Evolutionary conservation across 1,140 invertebrate genomes (phyloP).

Genomic region (Caenorhabditis latens): DNA sequence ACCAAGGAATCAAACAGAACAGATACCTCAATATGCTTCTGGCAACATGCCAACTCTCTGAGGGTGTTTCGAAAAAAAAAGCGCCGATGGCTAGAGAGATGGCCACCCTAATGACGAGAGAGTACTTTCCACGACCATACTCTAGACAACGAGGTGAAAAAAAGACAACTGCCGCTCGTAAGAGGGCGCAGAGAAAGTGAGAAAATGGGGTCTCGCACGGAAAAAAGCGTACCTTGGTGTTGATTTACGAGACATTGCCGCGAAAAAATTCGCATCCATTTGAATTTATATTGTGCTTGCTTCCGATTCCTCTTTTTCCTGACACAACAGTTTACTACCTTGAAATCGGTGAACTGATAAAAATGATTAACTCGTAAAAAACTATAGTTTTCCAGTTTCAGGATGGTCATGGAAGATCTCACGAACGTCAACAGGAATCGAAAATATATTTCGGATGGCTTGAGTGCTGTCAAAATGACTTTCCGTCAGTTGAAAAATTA

Average conservation of each 20-base stretch:
- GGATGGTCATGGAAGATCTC: conserved; percentile 28
- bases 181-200: neutral
- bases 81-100: conserved; percentile 8
- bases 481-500: neutral
- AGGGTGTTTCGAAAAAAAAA: conserved; percentile 47
- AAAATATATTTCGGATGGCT: conserved; percentile 31
- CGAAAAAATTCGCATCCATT: neutral
- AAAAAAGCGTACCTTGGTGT: neutral
- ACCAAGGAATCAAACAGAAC: neutral
- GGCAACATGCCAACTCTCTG: conserved; percentile 38
- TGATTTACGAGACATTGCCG: neutral
- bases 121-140: neutral
- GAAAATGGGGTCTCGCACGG: neutral
- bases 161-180: neutral
- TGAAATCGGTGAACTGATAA: neutral
- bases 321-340: neutral
- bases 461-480: conserved; percentile 46
- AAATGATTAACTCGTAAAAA: neutral
- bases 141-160: neutral
- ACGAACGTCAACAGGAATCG: conserved; percentile 2
- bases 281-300: conserved; percentile 10
- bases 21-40: neutral
- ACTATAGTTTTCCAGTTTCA: neutral
- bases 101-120: neutral
- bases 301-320: too few species aligned